phyloP scores from a whole-genome alignment of 2,113 vertebrate genomes.

The Danionella cerebrum region DNA sequence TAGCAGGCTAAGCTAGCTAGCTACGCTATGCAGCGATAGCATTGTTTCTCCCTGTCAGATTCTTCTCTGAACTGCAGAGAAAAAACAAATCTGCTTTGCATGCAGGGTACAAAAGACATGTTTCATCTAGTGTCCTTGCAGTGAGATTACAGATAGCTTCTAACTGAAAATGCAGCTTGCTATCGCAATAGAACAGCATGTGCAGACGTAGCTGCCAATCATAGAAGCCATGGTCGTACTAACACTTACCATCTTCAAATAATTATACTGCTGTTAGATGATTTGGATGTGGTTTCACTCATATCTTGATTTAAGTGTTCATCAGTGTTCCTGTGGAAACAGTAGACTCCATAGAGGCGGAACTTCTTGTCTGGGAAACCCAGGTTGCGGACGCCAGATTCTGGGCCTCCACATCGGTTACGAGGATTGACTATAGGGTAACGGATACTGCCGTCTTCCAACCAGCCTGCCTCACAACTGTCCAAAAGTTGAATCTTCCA shows the following conservation, averaged over 20 bases:
- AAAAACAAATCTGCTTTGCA: no score
- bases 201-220: no score
- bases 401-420: slow-evolving; percentile 76
- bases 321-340: slow-evolving; percentile 60
- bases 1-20: slow-evolving; percentile 18
- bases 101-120: no score
- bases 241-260: slow-evolving; percentile 21
- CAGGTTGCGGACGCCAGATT: slow-evolving; percentile 80
- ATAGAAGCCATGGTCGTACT: no score
- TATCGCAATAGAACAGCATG: slow-evolving; percentile 38
- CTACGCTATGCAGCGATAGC: no score
- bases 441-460: slow-evolving; percentile 85
- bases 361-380: slow-evolving; percentile 87
- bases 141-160: no score
- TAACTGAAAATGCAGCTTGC: no score
- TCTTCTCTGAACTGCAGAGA: no score
- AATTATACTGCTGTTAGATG: slow-evolving; percentile 13
- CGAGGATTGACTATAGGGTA: slow-evolving; percentile 93
- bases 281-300: background rate
- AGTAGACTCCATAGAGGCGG: slow-evolving; percentile 86
- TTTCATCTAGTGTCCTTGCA: no score
- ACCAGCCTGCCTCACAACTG: slow-evolving; percentile 86
- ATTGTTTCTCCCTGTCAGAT: no score
- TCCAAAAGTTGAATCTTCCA: slow-evolving; percentile 92
- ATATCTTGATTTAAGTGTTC: background rate